Evolutionary conservation across 2,113 vertebrate genomes (phyloP).

Genomic region (Elachura formosa): DNA sequence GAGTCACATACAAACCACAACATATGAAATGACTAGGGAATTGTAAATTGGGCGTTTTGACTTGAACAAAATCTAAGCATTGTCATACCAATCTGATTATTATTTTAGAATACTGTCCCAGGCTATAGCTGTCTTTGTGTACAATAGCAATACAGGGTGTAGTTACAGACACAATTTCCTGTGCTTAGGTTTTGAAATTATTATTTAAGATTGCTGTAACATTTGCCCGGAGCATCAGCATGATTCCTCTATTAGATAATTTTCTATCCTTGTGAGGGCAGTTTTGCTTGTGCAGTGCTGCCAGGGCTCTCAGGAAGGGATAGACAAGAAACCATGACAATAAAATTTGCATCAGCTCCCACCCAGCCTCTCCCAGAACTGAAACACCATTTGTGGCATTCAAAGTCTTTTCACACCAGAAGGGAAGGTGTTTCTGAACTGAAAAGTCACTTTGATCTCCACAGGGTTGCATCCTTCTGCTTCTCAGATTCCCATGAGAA

Average conservation of each 20-base stretch:
- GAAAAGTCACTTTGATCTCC: constrained; percentile 11
- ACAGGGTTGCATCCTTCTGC: constrained; percentile 3
- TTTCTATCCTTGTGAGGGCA: constrained; percentile 62
- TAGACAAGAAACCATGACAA: constrained; percentile 69
- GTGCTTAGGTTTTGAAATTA: constrained; percentile 34
- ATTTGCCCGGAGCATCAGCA: not conserved
- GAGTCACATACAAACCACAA: not conserved
- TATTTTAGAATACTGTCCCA: constrained; percentile 36
- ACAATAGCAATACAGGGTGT: constrained; percentile 45
- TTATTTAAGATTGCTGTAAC: constrained; percentile 36
- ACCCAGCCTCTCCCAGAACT: constrained; percentile 67
- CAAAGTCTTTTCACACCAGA: constrained; percentile 35
- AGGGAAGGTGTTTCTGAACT: constrained; percentile 10
- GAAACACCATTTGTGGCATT: constrained; percentile 30
- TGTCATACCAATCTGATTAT: constrained; percentile 5
- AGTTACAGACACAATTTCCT: constrained; percentile 61
- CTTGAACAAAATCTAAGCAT: constrained; percentile 6
- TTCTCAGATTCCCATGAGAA: not conserved
- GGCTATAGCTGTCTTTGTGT: constrained; percentile 14
- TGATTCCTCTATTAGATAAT: constrained; percentile 70
- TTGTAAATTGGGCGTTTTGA: not conserved
- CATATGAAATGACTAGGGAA: not conserved
- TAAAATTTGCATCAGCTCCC: constrained; percentile 69
- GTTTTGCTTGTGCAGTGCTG: constrained; percentile 47
- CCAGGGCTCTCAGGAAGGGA: constrained; percentile 76